A percentile compares a stretch with the other conserved stretches of the same genome.
These are phyloP conservation scores for Callaeas wilsoni DNA, from an alignment of 2,113 vertebrate genomes.

Conservation along the genomic window DNA sequence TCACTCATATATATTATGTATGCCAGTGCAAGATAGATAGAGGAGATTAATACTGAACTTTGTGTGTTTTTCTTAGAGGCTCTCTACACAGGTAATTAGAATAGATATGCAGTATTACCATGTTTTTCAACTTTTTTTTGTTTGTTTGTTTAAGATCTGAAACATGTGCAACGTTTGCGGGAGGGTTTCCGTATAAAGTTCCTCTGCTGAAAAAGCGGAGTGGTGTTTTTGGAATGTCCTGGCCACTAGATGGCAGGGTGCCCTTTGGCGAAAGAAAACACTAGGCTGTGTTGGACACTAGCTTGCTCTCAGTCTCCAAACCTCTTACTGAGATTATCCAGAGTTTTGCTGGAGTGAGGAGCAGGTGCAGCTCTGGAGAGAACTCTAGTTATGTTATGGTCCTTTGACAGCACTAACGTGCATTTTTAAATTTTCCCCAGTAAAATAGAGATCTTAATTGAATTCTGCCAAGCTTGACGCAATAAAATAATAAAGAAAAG, in stretches of 20 bases:
- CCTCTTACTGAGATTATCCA: neutral
- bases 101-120: neutral
- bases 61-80: neutral
- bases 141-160: no score
- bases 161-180: accelerated
- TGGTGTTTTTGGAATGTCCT: neutral
- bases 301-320: neutral
- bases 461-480: neutral
- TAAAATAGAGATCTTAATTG: neutral
- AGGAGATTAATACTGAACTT: neutral
- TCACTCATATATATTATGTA: neutral
- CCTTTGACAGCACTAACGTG: neutral
- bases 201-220: neutral
- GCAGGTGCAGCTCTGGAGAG: neutral
- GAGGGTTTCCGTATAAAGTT: neutral
- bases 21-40: neutral
- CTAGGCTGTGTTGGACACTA: accelerated
- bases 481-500: neutral
- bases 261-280: neutral
- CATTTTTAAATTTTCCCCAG: neutral
- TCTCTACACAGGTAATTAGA: neutral
- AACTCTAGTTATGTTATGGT: neutral
- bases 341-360: neutral
- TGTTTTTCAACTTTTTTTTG: neutral
- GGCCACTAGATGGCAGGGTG: slow-evolving; percentile 71